Conservation (phyloP, 2,888 invertebrate species). For the Drosophila rellima region DNA sequence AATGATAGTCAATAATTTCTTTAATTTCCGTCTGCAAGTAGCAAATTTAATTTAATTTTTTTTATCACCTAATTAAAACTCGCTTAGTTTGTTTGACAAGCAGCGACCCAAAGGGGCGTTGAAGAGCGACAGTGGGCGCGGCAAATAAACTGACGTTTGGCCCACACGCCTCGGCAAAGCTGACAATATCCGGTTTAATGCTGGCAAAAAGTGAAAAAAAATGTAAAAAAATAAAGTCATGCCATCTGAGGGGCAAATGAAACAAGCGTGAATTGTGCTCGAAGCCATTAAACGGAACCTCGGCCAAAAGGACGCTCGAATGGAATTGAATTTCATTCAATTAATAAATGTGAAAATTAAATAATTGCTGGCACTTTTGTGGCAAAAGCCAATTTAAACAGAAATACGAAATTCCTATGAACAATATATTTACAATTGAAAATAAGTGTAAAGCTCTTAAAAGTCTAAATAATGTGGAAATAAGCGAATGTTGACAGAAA, state of each 20-base stretch:
- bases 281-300: slow-evolving; percentile 10
- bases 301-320: slow-evolving; percentile 16
- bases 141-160: slow-evolving; percentile 41
- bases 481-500: neutral
- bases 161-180: slow-evolving; percentile 18
- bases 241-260: slow-evolving; percentile 18
- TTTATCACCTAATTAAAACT: slow-evolving; percentile 58
- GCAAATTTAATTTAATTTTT: slow-evolving; percentile 39
- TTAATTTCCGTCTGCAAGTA: slow-evolving; percentile 51
- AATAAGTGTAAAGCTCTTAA: slow-evolving; percentile 2
- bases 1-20: slow-evolving; percentile 22
- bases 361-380: slow-evolving; percentile 54
- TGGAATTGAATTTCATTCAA: slow-evolving; percentile 53
- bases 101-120: neutral
- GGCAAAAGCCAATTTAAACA: slow-evolving; percentile 35
- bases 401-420: neutral
- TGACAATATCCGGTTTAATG: slow-evolving; percentile 57
- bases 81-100: slow-evolving; percentile 30
- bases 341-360: slow-evolving; percentile 62
- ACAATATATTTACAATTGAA: slow-evolving; percentile 14
- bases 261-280: slow-evolving; percentile 4
- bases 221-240: slow-evolving; percentile 15
- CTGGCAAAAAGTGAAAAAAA: slow-evolving; percentile 20
- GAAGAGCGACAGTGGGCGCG: slow-evolving; percentile 24
- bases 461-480: neutral